phyloP scores from a whole-genome alignment of 2,888 invertebrate genomes.

The Xiphydria camelus region DNA sequence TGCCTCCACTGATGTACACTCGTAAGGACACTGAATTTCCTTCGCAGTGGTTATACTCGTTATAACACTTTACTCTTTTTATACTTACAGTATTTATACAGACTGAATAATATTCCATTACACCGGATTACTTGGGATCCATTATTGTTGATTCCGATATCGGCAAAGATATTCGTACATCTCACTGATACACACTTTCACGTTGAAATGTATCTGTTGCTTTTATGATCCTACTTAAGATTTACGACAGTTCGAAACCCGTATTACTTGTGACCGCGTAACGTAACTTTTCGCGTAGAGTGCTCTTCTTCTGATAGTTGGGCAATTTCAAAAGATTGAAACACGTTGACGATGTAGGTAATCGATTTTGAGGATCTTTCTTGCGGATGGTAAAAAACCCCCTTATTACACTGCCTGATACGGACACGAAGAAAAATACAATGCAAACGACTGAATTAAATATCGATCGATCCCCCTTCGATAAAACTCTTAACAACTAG shows the following conservation, averaged over 20 bases:
- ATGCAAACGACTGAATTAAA: constrained; percentile 4
- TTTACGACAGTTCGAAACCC: constrained; percentile 97
- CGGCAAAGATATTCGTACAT: too few species aligned
- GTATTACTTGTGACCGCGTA: constrained; percentile 98
- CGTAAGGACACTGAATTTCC: too few species aligned
- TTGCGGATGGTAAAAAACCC: constrained; percentile 98
- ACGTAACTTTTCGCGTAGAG: constrained; percentile 90
- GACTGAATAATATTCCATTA: too few species aligned
- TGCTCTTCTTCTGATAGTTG: constrained; percentile 96
- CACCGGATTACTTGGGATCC: too few species aligned
- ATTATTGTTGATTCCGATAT: too few species aligned
- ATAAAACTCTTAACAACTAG: background rate
- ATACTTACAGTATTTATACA: too few species aligned
- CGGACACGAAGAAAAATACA: constrained; percentile 10
- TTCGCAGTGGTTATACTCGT: too few species aligned
- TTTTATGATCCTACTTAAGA: too few species aligned
- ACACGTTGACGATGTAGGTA: constrained; percentile 99
- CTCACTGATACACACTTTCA: too few species aligned
- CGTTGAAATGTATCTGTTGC: too few species aligned
- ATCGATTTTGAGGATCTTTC: constrained; percentile 88
- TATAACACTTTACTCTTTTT: too few species aligned
- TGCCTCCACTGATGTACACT: too few species aligned
- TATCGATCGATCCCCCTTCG: background rate
- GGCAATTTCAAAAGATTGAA: constrained; percentile 98
- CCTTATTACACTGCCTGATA: constrained; percentile 87